These are phyloP conservation scores for Drepanosiphum platanoidis DNA, from an alignment of 2,888 invertebrate genomes.

Conservation along the genomic window DNA sequence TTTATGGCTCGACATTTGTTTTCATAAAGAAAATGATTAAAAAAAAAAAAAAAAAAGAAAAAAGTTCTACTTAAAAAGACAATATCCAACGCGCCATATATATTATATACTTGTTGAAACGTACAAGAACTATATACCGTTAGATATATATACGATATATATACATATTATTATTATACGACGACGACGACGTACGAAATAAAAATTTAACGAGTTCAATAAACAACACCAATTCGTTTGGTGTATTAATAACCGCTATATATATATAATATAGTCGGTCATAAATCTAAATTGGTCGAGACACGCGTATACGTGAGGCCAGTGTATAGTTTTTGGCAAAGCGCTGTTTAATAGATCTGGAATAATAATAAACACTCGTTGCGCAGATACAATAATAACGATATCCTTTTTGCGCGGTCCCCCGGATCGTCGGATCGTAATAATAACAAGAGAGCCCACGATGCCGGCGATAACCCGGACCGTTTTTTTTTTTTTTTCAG, in stretches of 20 bases:
- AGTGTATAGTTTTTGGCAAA: not conserved
- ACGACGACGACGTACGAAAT: too few species aligned
- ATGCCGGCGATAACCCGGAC: too few species aligned
- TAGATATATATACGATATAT: too few species aligned
- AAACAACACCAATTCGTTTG: not conserved
- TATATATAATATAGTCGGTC: not conserved
- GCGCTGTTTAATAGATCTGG: too few species aligned
- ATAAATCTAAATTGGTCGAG: not conserved
- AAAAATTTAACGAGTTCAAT: not conserved
- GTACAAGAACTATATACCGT: not conserved
- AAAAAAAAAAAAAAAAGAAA: not conserved
- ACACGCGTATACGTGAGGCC: not conserved
- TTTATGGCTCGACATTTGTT: not conserved
- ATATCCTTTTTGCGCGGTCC: too few species aligned
- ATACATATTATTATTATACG: too few species aligned
- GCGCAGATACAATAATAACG: too few species aligned
- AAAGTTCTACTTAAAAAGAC: not conserved
- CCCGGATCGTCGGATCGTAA: too few species aligned
- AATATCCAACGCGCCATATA: not conserved
- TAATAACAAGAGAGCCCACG: too few species aligned
- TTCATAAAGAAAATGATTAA: not conserved
- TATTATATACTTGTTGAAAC: not conserved
- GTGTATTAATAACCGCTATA: not conserved
- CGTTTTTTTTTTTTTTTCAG: too few species aligned
- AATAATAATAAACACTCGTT: too few species aligned